Evolutionary conservation across 2,888 invertebrate species (phyloP).

Genomic region (Lasiommata megera): DNA sequence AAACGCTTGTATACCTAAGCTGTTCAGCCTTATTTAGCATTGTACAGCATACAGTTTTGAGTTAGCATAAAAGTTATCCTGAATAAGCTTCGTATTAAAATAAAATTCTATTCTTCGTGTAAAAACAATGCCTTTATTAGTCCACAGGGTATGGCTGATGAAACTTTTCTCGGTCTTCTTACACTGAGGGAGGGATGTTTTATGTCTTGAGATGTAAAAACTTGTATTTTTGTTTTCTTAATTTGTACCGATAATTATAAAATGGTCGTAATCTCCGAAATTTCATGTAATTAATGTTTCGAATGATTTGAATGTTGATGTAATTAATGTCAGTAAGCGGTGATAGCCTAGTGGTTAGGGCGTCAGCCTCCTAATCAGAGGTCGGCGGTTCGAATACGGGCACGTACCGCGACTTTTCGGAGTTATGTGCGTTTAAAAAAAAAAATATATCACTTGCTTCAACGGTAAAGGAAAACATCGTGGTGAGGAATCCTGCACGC

Average conservation of each 20-base stretch:
- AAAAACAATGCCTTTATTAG: conserved; percentile 32
- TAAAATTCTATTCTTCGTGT: conserved; percentile 22
- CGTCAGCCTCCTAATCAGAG: no score
- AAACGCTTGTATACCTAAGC: background rate
- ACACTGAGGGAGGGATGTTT: conserved; percentile 26
- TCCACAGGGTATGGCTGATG: conserved; percentile 26
- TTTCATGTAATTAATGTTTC: no score
- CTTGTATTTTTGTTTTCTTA: conserved; percentile 10
- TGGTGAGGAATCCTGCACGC: no score
- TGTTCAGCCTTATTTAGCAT: conserved; percentile 4
- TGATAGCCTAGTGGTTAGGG: no score
- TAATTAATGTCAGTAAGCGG: no score
- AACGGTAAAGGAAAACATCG: no score
- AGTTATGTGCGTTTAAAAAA: no score
- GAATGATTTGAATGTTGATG: no score
- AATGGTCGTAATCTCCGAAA: conserved; percentile 17
- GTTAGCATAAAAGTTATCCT: conserved; percentile 11
- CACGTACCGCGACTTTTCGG: no score
- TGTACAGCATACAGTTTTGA: background rate
- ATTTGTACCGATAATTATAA: conserved; percentile 9
- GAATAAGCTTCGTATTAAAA: conserved; percentile 20
- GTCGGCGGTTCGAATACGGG: no score
- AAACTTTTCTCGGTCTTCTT: conserved; percentile 25
- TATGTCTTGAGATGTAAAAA: conserved; percentile 28
- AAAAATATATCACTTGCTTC: no score